A percentile compares a stretch with the other conserved stretches of the same genome.
These are phyloP conservation scores for Sylvilagus floridanus DNA, from an alignment of 2,797 vertebrate genomes.

Conservation along the genomic window DNA sequence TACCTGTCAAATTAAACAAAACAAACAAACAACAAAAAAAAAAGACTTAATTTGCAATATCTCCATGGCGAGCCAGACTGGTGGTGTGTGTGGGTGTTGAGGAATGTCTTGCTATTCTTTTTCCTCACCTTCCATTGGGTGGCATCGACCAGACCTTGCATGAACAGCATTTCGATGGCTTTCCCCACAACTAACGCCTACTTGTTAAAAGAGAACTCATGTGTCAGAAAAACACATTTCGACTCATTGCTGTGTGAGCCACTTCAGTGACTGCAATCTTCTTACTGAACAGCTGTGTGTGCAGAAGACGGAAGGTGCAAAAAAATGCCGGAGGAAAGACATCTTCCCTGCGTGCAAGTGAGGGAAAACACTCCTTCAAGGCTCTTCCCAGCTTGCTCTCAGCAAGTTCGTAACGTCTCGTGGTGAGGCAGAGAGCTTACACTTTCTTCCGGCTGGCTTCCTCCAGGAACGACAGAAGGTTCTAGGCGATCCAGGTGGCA, in stretches of 20 bases:
- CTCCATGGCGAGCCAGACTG: not conserved
- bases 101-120: not conserved
- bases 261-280: fast-evolving
- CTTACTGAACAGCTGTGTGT: not conserved
- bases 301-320: not conserved
- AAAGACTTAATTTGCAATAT: not conserved
- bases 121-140: not conserved
- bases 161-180: not conserved
- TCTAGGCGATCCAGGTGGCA: not conserved
- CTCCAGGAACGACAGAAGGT: not conserved
- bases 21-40: too few relatives aligned
- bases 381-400: not conserved
- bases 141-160: not conserved
- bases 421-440: not conserved
- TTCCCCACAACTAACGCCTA: not conserved
- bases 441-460: not conserved
- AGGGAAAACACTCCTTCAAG: not conserved
- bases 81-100: not conserved
- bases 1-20: too few relatives aligned
- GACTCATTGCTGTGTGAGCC: not conserved
- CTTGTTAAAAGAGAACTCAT: not conserved
- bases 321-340: too few relatives aligned
- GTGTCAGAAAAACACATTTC: not conserved
- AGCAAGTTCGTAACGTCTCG: not conserved
- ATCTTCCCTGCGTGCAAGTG: fast-evolving